Evolutionary conservation across 2,888 invertebrate species (phyloP).

Genomic region (Campaea margaritaria): DNA sequence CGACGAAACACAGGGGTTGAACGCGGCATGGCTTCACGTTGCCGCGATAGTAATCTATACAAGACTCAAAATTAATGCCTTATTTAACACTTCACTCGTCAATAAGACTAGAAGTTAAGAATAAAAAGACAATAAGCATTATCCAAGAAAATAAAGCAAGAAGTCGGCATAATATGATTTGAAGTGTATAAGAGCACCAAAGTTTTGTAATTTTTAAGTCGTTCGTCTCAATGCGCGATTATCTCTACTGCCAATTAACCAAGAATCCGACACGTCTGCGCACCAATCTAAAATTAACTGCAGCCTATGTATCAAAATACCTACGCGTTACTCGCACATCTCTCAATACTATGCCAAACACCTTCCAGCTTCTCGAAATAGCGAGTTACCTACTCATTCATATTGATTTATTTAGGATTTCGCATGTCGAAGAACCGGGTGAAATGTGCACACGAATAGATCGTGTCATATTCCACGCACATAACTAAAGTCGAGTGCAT

Average conservation of each 20-base stretch:
- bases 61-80: conserved; percentile 76
- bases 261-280: conserved; percentile 84
- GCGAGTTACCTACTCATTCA: conserved; percentile 73
- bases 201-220: conserved; percentile 39
- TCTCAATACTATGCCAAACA: conserved; percentile 85
- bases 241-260: conserved; percentile 83
- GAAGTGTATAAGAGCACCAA: conserved; percentile 17
- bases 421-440: conserved; percentile 49
- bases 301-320: conserved; percentile 85
- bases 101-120: conserved; percentile 51
- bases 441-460: conserved; percentile 50
- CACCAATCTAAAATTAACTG: conserved; percentile 85
- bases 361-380: conserved; percentile 84
- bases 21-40: conserved; percentile 78
- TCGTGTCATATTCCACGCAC: conserved; percentile 44
- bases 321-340: conserved; percentile 83
- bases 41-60: conserved; percentile 81
- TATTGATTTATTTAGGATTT: conserved; percentile 74
- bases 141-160: conserved; percentile 34
- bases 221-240: conserved; percentile 71
- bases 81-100: conserved; percentile 71
- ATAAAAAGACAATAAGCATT: conserved; percentile 35
- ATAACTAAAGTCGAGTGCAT: conserved; percentile 41
- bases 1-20: conserved; percentile 77
- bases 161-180: conserved; percentile 24